A percentile compares a stretch with the other conserved stretches of the same genome.
phyloP scores from a whole-genome alignment of 2,888 invertebrate species.

The Melanostoma mellinum region DNA sequence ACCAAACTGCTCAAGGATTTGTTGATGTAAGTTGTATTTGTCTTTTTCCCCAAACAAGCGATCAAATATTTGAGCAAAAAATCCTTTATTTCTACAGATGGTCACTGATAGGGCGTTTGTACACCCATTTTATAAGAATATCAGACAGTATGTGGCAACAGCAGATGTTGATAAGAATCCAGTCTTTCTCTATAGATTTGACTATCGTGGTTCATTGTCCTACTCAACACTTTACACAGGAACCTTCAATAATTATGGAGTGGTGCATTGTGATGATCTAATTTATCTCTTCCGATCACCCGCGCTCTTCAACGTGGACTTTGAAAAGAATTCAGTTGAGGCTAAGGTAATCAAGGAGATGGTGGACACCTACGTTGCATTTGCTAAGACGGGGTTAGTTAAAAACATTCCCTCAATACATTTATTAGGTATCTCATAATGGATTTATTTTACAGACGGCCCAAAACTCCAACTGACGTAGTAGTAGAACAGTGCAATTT shows the following conservation, averaged over 20 bases:
- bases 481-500: slow-evolving; percentile 48
- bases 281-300: slow-evolving; percentile 83
- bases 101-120: slow-evolving; percentile 83
- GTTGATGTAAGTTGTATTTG: slow-evolving; percentile 74
- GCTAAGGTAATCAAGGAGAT: slow-evolving; percentile 79
- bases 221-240: slow-evolving; percentile 82
- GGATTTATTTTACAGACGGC: slow-evolving; percentile 74
- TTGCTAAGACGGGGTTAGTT: slow-evolving; percentile 82
- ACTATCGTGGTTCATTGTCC: slow-evolving; percentile 81
- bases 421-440: neutral
- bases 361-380: slow-evolving; percentile 82
- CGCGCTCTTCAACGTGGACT: slow-evolving; percentile 79
- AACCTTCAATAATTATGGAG: slow-evolving; percentile 77
- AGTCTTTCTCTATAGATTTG: slow-evolving; percentile 83
- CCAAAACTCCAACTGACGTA: slow-evolving; percentile 63
- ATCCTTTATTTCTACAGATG: slow-evolving; percentile 77
- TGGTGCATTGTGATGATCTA: slow-evolving; percentile 84
- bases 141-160: slow-evolving; percentile 75
- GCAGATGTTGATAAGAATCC: slow-evolving; percentile 77
- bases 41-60: neutral
- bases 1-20: slow-evolving; percentile 76
- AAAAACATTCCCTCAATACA: neutral
- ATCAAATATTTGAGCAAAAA: neutral
- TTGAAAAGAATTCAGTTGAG: slow-evolving; percentile 78
- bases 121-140: slow-evolving; percentile 81